Evolutionary conservation across 2,888 invertebrate genomes (phyloP).

Genomic region (Anthophora plumipes): DNA sequence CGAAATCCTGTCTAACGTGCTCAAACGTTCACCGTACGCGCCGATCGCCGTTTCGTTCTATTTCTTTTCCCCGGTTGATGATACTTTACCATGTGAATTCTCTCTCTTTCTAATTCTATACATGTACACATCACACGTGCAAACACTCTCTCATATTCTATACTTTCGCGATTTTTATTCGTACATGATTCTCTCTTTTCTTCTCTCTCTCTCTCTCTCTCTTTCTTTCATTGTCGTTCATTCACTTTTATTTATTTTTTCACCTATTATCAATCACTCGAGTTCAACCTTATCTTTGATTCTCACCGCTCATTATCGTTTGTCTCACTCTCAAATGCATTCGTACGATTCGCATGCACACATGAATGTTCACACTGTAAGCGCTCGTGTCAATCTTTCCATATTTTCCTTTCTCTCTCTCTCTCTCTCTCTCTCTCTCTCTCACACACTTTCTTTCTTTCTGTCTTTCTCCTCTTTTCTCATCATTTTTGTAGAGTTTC

Average conservation of each 20-base stretch:
- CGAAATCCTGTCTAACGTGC: constrained; percentile 40
- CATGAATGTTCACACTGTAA: constrained; percentile 52
- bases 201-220: background rate
- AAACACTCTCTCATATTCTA: constrained; percentile 25
- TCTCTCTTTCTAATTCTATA: constrained; percentile 59
- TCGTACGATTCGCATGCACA: constrained; percentile 38
- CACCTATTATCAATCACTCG: constrained; percentile 10
- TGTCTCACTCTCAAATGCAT: constrained; percentile 1
- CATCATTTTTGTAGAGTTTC: constrained; percentile 69
- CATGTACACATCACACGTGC: constrained; percentile 50
- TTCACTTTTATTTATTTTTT: background rate
- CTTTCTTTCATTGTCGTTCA: background rate
- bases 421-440: background rate
- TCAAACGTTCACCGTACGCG: constrained; percentile 60
- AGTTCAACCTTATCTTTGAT: background rate
- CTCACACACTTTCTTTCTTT: background rate
- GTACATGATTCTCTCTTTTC: constrained; percentile 28
- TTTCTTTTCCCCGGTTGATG: constrained; percentile 77
- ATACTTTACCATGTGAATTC: constrained; percentile 82
- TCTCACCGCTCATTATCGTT: background rate
- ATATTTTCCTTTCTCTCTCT: constrained; percentile 46
- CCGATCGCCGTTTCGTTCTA: constrained; percentile 80
- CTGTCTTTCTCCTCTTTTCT: constrained; percentile 20
- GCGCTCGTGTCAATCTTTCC: constrained; percentile 68
- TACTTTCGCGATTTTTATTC: constrained; percentile 14